These are phyloP conservation scores for Drosophila suzukii DNA, from an alignment of 1,140 invertebrate genomes.

Conservation along the genomic window DNA sequence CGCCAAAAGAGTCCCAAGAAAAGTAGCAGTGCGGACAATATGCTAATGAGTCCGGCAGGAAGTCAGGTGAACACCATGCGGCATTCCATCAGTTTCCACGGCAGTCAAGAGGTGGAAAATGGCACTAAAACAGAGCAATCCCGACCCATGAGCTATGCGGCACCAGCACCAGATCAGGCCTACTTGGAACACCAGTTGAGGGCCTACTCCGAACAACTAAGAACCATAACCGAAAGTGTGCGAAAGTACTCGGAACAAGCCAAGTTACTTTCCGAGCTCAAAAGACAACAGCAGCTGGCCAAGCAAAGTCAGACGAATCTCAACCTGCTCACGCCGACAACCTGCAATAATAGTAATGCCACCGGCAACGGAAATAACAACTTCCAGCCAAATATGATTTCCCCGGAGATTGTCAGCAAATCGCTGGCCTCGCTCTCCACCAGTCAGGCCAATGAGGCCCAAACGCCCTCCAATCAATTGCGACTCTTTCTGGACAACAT, in stretches of 20 bases:
- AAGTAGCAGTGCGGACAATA: constrained; percentile 65
- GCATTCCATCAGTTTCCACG: constrained; percentile 81
- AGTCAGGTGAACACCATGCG: constrained; percentile 61
- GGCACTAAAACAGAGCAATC: constrained; percentile 32
- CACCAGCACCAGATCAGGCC: constrained; percentile 74
- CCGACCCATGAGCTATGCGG: constrained; percentile 78
- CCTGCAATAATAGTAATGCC: constrained; percentile 13
- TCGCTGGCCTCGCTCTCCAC: constrained; percentile 71
- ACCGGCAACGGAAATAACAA: constrained; percentile 47
- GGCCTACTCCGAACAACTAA: constrained; percentile 81
- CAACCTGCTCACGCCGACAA: constrained; percentile 57
- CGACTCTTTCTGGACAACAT: constrained; percentile 82
- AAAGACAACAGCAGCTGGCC: constrained; percentile 77
- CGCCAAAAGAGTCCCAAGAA: constrained; percentile 62
- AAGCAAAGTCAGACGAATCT: constrained; percentile 72
- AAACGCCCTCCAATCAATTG: constrained; percentile 80
- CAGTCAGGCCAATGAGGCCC: constrained; percentile 55
- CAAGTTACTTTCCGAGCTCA: constrained; percentile 79
- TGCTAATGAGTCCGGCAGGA: constrained; percentile 37
- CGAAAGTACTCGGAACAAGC: constrained; percentile 84
- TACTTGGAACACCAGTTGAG: constrained; percentile 82
- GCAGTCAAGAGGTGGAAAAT: constrained; percentile 40
- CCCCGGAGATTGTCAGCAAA: constrained; percentile 80
- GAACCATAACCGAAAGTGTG: constrained; percentile 83
- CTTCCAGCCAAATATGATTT: constrained; percentile 80